Conservation (phyloP, 2,888 invertebrate species). For the Idaea aversata region DNA sequence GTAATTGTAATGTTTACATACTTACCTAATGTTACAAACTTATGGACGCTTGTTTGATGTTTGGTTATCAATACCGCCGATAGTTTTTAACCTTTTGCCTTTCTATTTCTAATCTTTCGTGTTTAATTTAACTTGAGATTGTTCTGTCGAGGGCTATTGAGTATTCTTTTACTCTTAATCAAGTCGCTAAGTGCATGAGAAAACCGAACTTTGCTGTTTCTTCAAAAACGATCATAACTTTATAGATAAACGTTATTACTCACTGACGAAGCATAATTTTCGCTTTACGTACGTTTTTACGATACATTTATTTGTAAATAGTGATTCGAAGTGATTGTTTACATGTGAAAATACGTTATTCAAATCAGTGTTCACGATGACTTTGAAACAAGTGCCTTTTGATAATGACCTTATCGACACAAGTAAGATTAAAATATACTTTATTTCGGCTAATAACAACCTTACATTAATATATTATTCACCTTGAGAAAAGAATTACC, state of each 20-base stretch:
- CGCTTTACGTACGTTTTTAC: neutral
- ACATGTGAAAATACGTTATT: neutral
- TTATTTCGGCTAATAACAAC: neutral
- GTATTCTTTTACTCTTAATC: constrained; percentile 27
- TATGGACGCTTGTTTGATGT: constrained; percentile 60
- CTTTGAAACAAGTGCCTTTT: neutral
- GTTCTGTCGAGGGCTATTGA: constrained; percentile 59
- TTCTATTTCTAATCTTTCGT: constrained; percentile 53
- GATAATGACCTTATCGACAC: neutral
- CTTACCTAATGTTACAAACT: constrained; percentile 46
- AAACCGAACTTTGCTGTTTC: constrained; percentile 24
- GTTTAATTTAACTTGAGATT: constrained; percentile 48
- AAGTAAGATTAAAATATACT: neutral
- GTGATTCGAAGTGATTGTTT: neutral
- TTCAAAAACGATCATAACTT: neutral
- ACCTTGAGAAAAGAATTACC: neutral
- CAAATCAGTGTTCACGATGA: neutral
- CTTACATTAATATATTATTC: neutral
- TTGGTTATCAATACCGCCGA: constrained; percentile 69
- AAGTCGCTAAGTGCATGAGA: constrained; percentile 37
- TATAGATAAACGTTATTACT: neutral
- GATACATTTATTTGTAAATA: neutral
- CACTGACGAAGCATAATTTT: neutral
- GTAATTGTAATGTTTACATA: constrained; percentile 69
- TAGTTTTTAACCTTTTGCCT: constrained; percentile 66